Evolutionary conservation across 2,113 vertebrate genomes (phyloP).

Genomic region (Todiramphus chloris): DNA sequence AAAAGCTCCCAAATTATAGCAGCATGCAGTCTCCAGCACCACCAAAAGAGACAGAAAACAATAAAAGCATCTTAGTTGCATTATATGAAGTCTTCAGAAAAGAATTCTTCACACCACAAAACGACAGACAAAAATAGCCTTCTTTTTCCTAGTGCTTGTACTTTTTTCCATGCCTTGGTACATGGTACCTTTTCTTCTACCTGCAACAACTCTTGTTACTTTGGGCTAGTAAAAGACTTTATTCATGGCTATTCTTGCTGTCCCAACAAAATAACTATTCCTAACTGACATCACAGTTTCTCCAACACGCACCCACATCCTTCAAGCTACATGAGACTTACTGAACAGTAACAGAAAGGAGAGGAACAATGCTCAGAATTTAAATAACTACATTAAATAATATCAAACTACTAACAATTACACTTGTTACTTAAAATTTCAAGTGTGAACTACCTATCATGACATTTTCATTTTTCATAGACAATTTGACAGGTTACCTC

Average conservation of each 20-base stretch:
- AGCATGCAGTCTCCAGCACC: not conserved
- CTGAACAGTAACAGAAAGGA: not conserved
- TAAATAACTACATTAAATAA: no score
- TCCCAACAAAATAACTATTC: not conserved
- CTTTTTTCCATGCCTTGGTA: not conserved
- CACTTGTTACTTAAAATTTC: not conserved
- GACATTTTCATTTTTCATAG: not conserved
- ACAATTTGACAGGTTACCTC: not conserved
- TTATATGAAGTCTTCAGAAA: not conserved
- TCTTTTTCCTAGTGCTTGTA: not conserved
- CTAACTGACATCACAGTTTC: not conserved
- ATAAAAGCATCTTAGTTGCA: not conserved
- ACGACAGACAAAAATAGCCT: not conserved
- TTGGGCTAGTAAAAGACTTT: not conserved
- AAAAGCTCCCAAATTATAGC: not conserved
- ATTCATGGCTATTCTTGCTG: not conserved
- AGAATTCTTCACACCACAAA: not conserved
- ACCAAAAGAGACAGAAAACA: not conserved
- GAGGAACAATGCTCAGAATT: not conserved
- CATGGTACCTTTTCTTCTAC: not conserved
- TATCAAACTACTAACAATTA: not conserved
- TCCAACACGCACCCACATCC: not conserved
- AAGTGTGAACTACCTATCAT: not conserved
- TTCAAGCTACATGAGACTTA: not conserved
- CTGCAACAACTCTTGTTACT: not conserved